phyloP scores from a whole-genome alignment of 2,113 vertebrate species.

The Oxyruncus cristatus region DNA sequence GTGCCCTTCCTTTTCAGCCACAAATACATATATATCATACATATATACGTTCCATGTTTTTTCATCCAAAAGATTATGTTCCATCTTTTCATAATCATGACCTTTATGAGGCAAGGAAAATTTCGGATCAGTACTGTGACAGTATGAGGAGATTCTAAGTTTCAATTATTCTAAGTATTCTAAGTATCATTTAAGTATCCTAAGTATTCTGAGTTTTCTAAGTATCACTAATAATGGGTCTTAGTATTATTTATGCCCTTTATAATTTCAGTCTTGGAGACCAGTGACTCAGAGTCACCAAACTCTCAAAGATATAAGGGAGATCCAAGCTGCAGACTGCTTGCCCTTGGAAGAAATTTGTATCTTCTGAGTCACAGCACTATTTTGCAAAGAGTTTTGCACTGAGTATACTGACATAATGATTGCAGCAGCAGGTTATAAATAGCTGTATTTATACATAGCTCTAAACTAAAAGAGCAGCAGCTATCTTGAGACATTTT shows the following conservation, averaged over 20 bases:
- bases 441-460: constrained; percentile 51
- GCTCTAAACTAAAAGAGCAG: constrained; percentile 42
- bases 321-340: background rate
- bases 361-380: constrained; percentile 32
- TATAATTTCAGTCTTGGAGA: background rate
- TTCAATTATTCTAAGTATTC: background rate
- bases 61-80: too few species aligned
- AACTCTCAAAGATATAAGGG: background rate
- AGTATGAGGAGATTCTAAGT: background rate
- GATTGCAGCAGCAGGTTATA: constrained; percentile 51
- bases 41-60: too few species aligned
- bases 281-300: background rate
- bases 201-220: background rate
- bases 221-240: background rate
- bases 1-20: background rate
- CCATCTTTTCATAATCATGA: background rate
- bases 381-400: constrained; percentile 22
- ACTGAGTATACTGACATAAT: constrained; percentile 27
- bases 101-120: background rate
- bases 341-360: constrained; percentile 3
- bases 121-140: background rate
- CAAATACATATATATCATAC: background rate
- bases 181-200: background rate
- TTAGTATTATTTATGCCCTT: background rate
- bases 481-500: constrained; percentile 35